Evolutionary conservation across 2,113 vertebrate genomes (phyloP).

Genomic region (Vulpes vulpes): DNA sequence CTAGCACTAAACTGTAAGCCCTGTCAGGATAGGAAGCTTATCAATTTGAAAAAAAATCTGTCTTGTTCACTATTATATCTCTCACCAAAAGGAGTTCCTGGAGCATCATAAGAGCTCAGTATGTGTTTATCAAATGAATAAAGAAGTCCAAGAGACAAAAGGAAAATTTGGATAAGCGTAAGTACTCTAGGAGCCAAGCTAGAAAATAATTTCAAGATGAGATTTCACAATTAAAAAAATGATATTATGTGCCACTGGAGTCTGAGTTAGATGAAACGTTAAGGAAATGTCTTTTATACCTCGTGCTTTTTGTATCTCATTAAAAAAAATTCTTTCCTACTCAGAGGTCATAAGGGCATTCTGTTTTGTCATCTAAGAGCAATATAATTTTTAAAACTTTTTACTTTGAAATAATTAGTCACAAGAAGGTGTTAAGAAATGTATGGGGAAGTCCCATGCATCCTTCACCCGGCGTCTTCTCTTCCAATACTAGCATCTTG

Average conservation of each 20-base stretch:
- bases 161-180: neutral
- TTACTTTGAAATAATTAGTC: constrained; percentile 7
- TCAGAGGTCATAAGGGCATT: neutral
- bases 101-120: neutral
- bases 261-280: neutral
- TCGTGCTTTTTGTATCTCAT: neutral
- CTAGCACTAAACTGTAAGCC: neutral
- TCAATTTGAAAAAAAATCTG: neutral
- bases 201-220: constrained; percentile 50
- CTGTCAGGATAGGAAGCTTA: neutral
- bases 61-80: neutral
- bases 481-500: neutral
- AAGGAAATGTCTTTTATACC: neutral
- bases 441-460: neutral
- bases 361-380: neutral
- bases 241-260: neutral
- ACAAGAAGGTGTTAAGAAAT: neutral
- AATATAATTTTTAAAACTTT: neutral
- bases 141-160: neutral
- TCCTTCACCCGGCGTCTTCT: neutral
- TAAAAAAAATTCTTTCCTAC: neutral
- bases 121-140: constrained; percentile 18
- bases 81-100: neutral
- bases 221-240: neutral
- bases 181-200: neutral